phyloP scores from a whole-genome alignment of 2,888 invertebrate species.

The Polia nebulosa region DNA sequence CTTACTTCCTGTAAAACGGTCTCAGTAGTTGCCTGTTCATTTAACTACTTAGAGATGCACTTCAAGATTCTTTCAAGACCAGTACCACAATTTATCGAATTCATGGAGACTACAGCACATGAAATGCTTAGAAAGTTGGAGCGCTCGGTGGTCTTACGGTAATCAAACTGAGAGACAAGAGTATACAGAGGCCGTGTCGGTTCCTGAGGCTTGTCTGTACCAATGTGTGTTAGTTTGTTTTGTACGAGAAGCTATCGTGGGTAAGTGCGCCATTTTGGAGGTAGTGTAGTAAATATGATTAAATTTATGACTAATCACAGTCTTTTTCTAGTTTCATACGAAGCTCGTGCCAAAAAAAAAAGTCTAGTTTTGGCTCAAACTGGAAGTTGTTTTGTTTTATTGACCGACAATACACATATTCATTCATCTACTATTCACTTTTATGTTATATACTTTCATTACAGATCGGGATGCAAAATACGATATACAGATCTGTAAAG shows the following conservation, averaged over 20 bases:
- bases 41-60: neutral
- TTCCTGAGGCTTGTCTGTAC: conserved; percentile 22
- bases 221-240: conserved; percentile 8
- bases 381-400: neutral
- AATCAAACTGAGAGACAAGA: conserved; percentile 80
- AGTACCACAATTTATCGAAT: conserved; percentile 42
- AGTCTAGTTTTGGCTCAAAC: neutral
- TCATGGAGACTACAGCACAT: conserved; percentile 71
- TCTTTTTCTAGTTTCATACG: no score
- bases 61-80: neutral
- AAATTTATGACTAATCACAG: neutral
- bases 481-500: neutral
- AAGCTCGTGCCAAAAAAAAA: no score
- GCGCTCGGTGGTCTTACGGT: conserved; percentile 80
- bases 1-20: neutral
- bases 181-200: conserved; percentile 49
- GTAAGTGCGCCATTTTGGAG: neutral
- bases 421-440: neutral
- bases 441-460: neutral
- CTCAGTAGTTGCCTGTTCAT: neutral
- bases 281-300: neutral
- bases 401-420: neutral
- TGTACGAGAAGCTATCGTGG: neutral
- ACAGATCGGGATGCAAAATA: neutral
- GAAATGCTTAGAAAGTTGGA: conserved; percentile 82